These are phyloP conservation scores for Drosophila maculinotata DNA, from an alignment of 2,888 invertebrate genomes.

Conservation along the genomic window DNA sequence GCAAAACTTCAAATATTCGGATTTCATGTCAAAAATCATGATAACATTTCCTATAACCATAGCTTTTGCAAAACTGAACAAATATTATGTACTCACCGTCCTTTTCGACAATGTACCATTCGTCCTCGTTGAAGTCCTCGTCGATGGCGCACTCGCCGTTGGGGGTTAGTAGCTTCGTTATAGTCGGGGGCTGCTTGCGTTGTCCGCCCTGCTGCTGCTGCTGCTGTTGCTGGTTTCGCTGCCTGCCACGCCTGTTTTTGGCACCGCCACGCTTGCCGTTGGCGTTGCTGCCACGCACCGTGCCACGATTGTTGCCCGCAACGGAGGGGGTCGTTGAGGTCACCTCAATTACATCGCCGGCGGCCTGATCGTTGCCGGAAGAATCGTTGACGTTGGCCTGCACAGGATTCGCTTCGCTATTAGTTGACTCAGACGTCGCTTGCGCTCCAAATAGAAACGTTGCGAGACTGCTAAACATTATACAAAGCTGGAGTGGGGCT, in stretches of 20 bases:
- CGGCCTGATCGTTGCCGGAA: constrained; percentile 45
- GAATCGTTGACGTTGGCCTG: constrained; percentile 50
- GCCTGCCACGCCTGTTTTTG: constrained; percentile 55
- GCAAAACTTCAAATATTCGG: no score
- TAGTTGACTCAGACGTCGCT: constrained; percentile 74
- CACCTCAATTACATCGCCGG: constrained; percentile 78
- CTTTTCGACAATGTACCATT: constrained; percentile 87
- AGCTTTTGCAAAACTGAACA: no score
- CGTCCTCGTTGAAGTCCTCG: constrained; percentile 85
- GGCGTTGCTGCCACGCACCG: constrained; percentile 45
- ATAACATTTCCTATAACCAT: no score
- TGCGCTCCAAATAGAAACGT: constrained; percentile 86
- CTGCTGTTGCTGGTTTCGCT: constrained; percentile 43
- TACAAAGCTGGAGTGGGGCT: constrained; percentile 62
- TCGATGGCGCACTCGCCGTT: constrained; percentile 58
- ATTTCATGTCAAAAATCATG: no score
- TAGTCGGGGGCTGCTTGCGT: constrained; percentile 62
- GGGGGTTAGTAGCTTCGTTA: constrained; percentile 69
- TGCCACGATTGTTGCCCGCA: constrained; percentile 65
- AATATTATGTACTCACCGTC: constrained; percentile 80
- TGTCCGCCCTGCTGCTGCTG: constrained; percentile 45
- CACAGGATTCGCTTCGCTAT: constrained; percentile 54
- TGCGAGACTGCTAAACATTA: constrained; percentile 88
- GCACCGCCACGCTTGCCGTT: constrained; percentile 37
- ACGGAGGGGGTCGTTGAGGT: constrained; percentile 82